Base-by-base conservation (phyloP, 2,113 vertebrate species). In the Rhinolophus ferrumequinum region DNA sequence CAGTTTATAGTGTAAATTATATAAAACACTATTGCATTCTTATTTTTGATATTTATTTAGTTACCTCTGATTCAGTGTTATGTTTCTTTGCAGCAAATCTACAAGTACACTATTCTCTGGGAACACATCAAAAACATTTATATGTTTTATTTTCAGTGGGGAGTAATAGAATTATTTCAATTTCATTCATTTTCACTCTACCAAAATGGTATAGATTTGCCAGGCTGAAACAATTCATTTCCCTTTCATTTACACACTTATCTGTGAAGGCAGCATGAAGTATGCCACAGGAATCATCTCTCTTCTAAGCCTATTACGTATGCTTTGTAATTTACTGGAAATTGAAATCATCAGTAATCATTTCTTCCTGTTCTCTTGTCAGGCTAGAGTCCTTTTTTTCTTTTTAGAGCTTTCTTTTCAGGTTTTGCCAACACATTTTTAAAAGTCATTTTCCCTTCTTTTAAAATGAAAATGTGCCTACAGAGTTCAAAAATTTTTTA, bases 211-310 rank as follows among this genome's bases (percentile, higher is more conserved):
- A 98, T 0, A 97, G 97, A 98, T 98, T 98, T 98, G 54, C 88
- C 93, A 83, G 90, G 96, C 38, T 97, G 96, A 97, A 98, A 97
- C 88, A 97, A 98, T 98, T 97, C 96, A 86, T 98, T 98, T 98
- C 95, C 94, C 92, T 97, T 98, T 98, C 97, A 97, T 97, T 98
- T 98, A 94, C 83, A 98, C 97, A 96, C 92, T 98, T 98, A 98
- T 73, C 96, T 97, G 66, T 64, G 92, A 98, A 97, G 86, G 93
- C 76, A 97, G 96, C 88, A 97, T 95, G 77, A 98, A 98, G 96
- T 87, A 97, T 14, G 85, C 94, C 82, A 93, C 4, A 97, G 87
- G 96, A 98, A 92, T 93, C 93, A 96, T 96, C 91, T 96, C 94
- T 97, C 95, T 96, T 95, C 92, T 70, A 66, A 97, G 96, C 15